Evolutionary conservation across 1,140 invertebrate species (phyloP), one percentile per base, ranked within the genome.

Genomic region (Cotesia typhae): DNA sequence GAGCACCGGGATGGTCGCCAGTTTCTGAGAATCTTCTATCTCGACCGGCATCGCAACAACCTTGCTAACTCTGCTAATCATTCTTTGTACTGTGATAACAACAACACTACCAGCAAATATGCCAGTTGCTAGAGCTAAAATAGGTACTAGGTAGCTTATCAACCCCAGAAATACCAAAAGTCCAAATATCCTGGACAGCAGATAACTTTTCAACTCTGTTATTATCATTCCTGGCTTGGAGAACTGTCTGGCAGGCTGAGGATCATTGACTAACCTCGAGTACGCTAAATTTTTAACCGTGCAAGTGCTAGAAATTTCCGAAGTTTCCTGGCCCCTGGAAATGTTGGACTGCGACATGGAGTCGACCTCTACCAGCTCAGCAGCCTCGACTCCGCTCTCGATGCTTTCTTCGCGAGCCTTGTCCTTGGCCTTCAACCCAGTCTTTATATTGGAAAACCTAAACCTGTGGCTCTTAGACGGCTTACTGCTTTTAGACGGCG

Each of bases 351-450:
- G 17, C 3, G 17, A 66, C 4, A 60, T 12, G n/a, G 55, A 57
- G 47, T 81, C 76, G 47, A 82, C 82, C 28, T 76, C 76, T 28
- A 79, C 82, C 0, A 87, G 74, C 76, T 89, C 88, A 3, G 88
- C 83, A 35, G 88, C 89, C 74, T 90, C 89, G 0, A 90, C 78
- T 3, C 87, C 89, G 73, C 86, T 88, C 75, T 90, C 89, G 10
- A 90, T 83, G 35, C 86, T 87, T 2, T 88, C 85, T 0, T 88
- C 86, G 9, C 82, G 80, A 4, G 77, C 78, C 66, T 79, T 81
- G 65, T 86, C 83, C 3, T 72, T 67, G 4, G 83, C 76, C 60
- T 87, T 86, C 1, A 87, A 72, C 1, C 85, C 86, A 38, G 84
- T 82, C 68, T 83, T 85, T 35, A 85, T 79, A 36, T 80, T 78